Evolutionary conservation across 1,140 invertebrate genomes (phyloP), one percentile per base, ranked within the genome.

Genomic region (Macrotrachela quadricornifera): DNA sequence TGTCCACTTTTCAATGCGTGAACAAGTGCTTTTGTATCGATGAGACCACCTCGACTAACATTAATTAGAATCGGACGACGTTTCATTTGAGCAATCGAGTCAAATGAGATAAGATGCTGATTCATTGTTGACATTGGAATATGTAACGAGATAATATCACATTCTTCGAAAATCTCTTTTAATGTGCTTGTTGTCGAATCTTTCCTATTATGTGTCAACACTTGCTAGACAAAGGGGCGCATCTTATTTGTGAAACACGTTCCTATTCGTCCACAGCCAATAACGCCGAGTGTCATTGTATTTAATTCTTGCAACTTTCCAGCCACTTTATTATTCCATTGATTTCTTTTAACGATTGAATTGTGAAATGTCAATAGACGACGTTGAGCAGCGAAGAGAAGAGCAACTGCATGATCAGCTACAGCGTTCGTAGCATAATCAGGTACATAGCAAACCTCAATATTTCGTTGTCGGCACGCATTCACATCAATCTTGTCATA

Each of bases 401-500:
- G n/a, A 46, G 42, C 50, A 14, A 52, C 45, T 39, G 43, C 45
- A 40, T 46, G 37, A 46, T 52, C 50, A 13, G 50, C 50, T n/a
- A 52, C 44, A 9, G 36, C 44, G 10, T 38, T 40, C 12, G 50
- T 42, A 11, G 44, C 45, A 40, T 52, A 52, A 10, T 42, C 44
- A 13, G 50, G 50, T 36, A 52, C 50, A n/a, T 37, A 40, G n/a
- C 37, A 42, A 9, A 52, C 50, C 21, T 40, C 46, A 9, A 52
- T 46, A 9, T 43, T 30, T 14, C 43, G 45, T 17, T 18, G 17
- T 21, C 16, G 21, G 14, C 36, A 38, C 18, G 39, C 43, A 30
- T 15, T 18, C 6, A 52, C 17, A 46, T 52, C 50, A 38, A 52
- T 43, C 46, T 46, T 45, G 16, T 52, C 45, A 52, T 46, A 52